Conservation (phyloP, 2,113 vertebrate genomes). For the Condylura cristata region DNA sequence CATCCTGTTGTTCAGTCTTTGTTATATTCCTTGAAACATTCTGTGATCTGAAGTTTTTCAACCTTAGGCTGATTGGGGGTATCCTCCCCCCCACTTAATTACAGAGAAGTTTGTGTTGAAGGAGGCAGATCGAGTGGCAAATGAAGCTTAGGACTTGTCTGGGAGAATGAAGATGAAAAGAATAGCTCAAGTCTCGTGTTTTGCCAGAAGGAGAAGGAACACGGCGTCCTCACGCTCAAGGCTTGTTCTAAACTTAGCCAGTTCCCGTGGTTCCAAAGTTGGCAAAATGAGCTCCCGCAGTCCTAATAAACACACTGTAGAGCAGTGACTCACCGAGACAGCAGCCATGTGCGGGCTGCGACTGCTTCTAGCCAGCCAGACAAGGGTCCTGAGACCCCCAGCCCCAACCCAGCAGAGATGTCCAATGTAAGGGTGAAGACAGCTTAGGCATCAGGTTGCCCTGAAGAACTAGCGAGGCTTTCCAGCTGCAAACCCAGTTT, state of each 20-base stretch:
- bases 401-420: background rate
- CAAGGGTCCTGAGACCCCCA: background rate
- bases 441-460: background rate
- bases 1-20: background rate
- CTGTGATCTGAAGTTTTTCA: conserved; percentile 35
- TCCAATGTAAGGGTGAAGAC: background rate
- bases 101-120: conserved; percentile 49
- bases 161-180: conserved; percentile 63
- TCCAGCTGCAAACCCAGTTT: background rate
- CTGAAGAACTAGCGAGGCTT: background rate
- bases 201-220: conserved; percentile 77
- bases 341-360: background rate
- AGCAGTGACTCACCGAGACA: conserved; percentile 55
- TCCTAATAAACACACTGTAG: conserved; percentile 63
- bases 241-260: conserved; percentile 80
- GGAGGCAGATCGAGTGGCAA: conserved; percentile 50
- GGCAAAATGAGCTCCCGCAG: conserved; percentile 60
- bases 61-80: background rate
- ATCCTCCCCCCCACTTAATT: conserved; percentile 52
- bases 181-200: conserved; percentile 65
- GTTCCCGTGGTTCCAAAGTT: conserved; percentile 70
- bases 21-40: background rate
- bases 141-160: conserved; percentile 47
- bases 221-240: conserved; percentile 39
- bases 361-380: background rate